Percentiles rank a stretch among this genome's conserved stretches.
These are phyloP conservation scores for Hemaris fuciformis DNA, from an alignment of 2,888 invertebrate genomes.

Conservation along the genomic window DNA sequence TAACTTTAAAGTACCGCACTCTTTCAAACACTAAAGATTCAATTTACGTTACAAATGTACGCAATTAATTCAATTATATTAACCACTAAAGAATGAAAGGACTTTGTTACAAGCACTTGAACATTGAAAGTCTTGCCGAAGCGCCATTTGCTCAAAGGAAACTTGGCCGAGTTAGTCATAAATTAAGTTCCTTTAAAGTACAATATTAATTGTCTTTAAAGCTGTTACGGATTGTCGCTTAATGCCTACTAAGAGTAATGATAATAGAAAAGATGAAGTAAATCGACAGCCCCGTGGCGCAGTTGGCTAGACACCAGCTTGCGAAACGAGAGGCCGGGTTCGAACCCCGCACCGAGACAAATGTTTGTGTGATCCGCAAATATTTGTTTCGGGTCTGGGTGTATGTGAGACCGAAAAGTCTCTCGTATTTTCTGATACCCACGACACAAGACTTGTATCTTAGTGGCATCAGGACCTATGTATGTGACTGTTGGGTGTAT, in stretches of 20 bases:
- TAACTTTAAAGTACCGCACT: neutral
- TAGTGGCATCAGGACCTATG: too few relatives aligned
- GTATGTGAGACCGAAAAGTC: too few relatives aligned
- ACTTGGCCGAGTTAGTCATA: constrained; percentile 4
- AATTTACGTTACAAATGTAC: constrained; percentile 4
- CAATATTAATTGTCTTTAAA: constrained; percentile 5
- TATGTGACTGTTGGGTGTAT: too few relatives aligned
- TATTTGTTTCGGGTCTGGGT: too few relatives aligned
- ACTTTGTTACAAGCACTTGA: constrained; percentile 2
- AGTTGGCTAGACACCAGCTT: too few relatives aligned
- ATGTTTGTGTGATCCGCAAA: too few relatives aligned
- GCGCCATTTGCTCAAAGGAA: constrained; percentile 9
- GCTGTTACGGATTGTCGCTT: neutral
- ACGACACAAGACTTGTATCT: too few relatives aligned
- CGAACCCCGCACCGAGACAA: too few relatives aligned
- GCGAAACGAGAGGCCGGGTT: too few relatives aligned
- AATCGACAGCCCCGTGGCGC: too few relatives aligned
- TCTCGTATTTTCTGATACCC: too few relatives aligned
- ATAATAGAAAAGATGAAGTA: neutral
- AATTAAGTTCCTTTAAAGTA: constrained; percentile 8
- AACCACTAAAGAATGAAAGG: constrained; percentile 6
- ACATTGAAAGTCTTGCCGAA: neutral
- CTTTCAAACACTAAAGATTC: neutral
- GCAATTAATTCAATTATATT: constrained; percentile 6
- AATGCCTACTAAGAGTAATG: neutral